Conservation (phyloP, 30 jellyfish, hydroid and myxozoan genomes). For the Aurelia aurita complex sp. Pacific region DNA sequence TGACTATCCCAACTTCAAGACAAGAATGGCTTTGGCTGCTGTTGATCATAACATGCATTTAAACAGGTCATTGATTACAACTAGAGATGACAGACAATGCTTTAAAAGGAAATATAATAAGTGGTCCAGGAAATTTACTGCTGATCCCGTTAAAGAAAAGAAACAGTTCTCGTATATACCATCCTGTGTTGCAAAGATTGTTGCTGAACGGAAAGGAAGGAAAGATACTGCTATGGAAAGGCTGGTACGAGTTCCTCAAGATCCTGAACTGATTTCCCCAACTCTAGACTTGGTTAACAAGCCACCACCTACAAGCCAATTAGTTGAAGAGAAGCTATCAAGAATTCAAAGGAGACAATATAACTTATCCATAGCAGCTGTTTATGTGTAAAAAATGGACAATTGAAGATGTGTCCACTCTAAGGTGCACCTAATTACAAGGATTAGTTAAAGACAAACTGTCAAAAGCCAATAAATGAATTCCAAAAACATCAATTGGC, state of each 20-base stretch:
- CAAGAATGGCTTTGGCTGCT: conserved; percentile 25
- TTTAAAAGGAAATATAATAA: not conserved
- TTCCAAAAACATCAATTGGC: too few species aligned
- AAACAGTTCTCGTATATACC: conserved; percentile 1
- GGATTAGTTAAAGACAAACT: too few species aligned
- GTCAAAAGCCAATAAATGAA: too few species aligned
- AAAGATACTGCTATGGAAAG: conserved; percentile 4
- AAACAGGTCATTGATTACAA: too few species aligned
- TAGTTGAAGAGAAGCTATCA: too few species aligned
- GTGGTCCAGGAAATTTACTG: conserved; percentile 7
- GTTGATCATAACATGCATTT: conserved; percentile 27
- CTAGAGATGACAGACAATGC: conserved; percentile 2
- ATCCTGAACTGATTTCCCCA: not conserved
- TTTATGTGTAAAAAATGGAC: too few species aligned
- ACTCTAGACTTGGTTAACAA: not conserved
- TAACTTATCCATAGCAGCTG: not conserved
- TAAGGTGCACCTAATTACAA: too few species aligned
- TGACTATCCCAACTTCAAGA: conserved; percentile 3
- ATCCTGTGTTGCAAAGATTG: conserved; percentile 2
- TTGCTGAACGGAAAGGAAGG: conserved; percentile 19
- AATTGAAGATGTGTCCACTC: too few species aligned
- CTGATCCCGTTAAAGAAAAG: conserved; percentile 21
- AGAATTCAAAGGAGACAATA: not conserved
- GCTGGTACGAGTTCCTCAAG: not conserved
- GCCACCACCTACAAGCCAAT: too few species aligned